These are phyloP conservation scores for Danaus chrysippus DNA, from an alignment of 2,888 invertebrate genomes.

Conservation along the genomic window DNA sequence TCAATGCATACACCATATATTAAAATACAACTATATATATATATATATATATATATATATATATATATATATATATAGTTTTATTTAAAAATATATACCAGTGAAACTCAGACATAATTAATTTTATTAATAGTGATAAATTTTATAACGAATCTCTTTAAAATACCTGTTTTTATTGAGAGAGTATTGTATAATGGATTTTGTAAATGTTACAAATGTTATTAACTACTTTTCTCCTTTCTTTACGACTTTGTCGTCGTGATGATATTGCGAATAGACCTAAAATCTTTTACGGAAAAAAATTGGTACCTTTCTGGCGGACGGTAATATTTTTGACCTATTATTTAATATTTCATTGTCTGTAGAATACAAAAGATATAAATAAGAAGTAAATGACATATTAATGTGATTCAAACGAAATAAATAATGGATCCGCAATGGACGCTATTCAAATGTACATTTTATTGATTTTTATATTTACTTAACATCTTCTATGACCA, in stretches of 20 bases:
- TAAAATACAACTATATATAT: too few relatives aligned
- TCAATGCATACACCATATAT: too few relatives aligned
- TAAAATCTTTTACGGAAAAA: constrained; percentile 1
- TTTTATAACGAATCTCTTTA: neutral
- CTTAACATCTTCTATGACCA: neutral
- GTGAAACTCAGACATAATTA: too few relatives aligned
- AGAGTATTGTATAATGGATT: neutral
- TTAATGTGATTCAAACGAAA: constrained; percentile 6
- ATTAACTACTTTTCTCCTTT: neutral
- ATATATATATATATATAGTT: too few relatives aligned
- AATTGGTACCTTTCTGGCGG: constrained; percentile 5
- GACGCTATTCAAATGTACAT: constrained; percentile 4
- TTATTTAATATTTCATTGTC: constrained; percentile 3
- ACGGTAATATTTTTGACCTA: constrained; percentile 3
- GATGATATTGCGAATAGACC: constrained; percentile 7
- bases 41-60: too few relatives aligned
- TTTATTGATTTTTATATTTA: constrained; percentile 6
- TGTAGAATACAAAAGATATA: constrained; percentile 7
- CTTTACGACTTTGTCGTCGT: constrained; percentile 3
- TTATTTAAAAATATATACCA: too few relatives aligned
- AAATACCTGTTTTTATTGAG: neutral
- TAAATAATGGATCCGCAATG: neutral
- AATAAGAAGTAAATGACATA: constrained; percentile 3
- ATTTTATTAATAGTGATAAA: neutral
- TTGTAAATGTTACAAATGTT: neutral